Conservation (phyloP, 2,113 vertebrate genomes). For the Pseudorectes ferrugineus region DNA sequence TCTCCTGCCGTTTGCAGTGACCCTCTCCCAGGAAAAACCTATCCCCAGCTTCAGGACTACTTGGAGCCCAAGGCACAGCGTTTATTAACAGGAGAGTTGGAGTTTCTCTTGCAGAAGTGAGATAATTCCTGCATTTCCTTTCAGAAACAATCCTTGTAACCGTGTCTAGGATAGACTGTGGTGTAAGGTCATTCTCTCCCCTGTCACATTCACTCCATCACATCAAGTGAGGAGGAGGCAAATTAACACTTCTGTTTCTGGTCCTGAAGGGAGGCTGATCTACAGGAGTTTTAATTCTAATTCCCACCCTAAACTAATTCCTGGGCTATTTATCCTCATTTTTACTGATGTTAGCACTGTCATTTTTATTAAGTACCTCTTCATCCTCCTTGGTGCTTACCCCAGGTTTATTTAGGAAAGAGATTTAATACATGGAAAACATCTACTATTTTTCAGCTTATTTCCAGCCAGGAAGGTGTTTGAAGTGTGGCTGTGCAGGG, state of each 20-base stretch:
- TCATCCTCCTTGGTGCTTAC: slow-evolving; percentile 7
- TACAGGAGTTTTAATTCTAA: background rate
- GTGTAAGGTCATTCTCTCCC: background rate
- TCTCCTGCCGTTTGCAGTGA: background rate
- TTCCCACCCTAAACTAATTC: background rate
- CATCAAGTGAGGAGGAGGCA: background rate
- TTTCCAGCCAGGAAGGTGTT: background rate
- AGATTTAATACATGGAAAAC: background rate
- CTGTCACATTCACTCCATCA: background rate
- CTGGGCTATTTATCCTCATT: background rate
- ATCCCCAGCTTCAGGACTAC: background rate
- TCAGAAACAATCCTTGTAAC: background rate
- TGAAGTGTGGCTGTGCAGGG: background rate
- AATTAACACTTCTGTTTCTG: background rate
- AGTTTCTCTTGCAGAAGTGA: background rate
- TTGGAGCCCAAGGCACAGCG: background rate
- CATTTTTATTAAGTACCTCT: slow-evolving; percentile 34
- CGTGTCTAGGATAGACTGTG: background rate
- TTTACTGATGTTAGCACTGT: background rate
- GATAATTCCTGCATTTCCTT: background rate
- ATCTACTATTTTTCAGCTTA: background rate
- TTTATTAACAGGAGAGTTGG: background rate
- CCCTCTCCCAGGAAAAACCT: background rate
- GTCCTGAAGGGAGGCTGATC: background rate
- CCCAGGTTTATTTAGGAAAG: background rate